Evolutionary conservation across 2,113 vertebrate genomes (phyloP), one percentile per base, ranked within the genome.

Genomic region (Alces alces): DNA sequence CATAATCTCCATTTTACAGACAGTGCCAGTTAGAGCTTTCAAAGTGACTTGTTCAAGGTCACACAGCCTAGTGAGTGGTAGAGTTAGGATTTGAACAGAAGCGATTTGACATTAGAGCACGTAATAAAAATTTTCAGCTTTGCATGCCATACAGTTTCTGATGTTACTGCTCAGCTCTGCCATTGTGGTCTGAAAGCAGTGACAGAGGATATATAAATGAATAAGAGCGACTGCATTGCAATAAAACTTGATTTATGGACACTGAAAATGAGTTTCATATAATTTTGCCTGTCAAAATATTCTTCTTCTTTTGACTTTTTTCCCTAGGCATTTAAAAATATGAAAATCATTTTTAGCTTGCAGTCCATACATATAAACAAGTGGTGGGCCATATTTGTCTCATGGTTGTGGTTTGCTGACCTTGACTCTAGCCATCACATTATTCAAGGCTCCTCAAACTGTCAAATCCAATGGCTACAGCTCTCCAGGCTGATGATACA

Each of bases 161-260:
- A 73, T 28, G n/a, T 23, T 82, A 45, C 11, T 92, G 58, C 30
- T 83, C 43, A 96, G 66, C 13, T 93, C 78, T 93, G 70, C 39
- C 27, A 54, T 14, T 93, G 23, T 92, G 60, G 73, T 55, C 70
- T 86, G 54, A 95, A 96, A 94, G 58, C 78, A 76, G 36, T 50
- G 54, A 93, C 11, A 97, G 55, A 64, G 17, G 84, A 93, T 89
- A 45, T 15, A 66, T 88, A 93, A 96, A 84, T 85, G 58, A 93
- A 86, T 92, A 55, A 95, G 28, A 82, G 5, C 17, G 25, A 86
- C 86, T 86, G 14, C 86, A 73, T 93, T 91, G 50, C 78, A 95
- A 86, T 88, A 96, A 96, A 97, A 82, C 45, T 87, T 91, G 89
- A 95, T 90, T 91, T 79, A 89, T 85, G 17, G 61, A 70, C 39